phyloP scores from a whole-genome alignment of 53 echinoderm and acorn worm species.

The Crossaster papposus region DNA sequence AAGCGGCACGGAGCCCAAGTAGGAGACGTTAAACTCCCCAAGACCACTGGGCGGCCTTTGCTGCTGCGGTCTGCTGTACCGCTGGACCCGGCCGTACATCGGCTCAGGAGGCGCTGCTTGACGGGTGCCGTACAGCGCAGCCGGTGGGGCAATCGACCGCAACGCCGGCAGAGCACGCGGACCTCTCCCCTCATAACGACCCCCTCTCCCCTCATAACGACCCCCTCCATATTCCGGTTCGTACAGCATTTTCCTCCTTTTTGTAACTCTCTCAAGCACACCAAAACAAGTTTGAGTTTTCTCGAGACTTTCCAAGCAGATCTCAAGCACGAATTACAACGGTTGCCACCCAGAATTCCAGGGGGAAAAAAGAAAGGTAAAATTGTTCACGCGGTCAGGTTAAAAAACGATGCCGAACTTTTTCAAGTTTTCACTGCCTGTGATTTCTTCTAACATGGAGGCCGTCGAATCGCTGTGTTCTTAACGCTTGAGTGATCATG shows the following conservation, averaged over 20 bases:
- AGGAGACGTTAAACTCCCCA: slow-evolving; percentile 31
- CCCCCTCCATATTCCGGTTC: slow-evolving; percentile 4
- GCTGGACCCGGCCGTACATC: background rate
- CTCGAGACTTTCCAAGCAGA: background rate
- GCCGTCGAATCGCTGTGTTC: background rate
- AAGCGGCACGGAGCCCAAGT: slow-evolving; percentile 40
- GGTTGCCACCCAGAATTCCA: background rate
- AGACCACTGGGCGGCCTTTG: background rate
- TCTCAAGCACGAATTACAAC: background rate
- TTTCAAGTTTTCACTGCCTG: background rate
- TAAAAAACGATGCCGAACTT: background rate
- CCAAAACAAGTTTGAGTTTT: background rate
- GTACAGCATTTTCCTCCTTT: slow-evolving; percentile 13
- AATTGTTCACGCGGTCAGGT: background rate
- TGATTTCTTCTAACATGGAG: background rate
- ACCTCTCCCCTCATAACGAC: background rate
- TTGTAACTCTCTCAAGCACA: background rate
- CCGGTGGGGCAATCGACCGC: background rate
- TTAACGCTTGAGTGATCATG: slow-evolving; percentile 3
- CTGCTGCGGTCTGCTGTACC: no score
- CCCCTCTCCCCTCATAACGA: background rate
- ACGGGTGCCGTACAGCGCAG: background rate
- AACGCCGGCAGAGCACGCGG: background rate
- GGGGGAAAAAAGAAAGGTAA: background rate
- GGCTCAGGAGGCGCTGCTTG: background rate